A percentile compares a stretch with the other conserved stretches of the same genome.
Evolutionary conservation across 1,140 invertebrate genomes (phyloP).

Genomic region (Rhagoletis pomonella): DNA sequence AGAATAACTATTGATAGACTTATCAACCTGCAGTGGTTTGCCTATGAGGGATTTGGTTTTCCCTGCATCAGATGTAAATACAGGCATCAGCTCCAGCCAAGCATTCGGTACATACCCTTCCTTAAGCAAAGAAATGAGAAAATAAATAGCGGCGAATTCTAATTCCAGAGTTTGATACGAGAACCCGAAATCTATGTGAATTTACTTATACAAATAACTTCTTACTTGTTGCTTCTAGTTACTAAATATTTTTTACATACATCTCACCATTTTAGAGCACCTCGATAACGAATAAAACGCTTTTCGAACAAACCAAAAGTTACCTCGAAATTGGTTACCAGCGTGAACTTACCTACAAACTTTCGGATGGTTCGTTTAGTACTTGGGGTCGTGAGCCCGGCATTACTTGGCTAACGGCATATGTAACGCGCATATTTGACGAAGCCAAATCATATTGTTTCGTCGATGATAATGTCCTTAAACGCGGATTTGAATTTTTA

Average conservation of each 20-base stretch:
- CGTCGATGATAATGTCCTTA: slow-evolving; percentile 83
- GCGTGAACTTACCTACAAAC: slow-evolving; percentile 91
- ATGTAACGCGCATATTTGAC: slow-evolving; percentile 89
- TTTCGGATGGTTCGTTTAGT: slow-evolving; percentile 94
- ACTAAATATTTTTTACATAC: not conserved
- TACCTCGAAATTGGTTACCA: slow-evolving; percentile 93
- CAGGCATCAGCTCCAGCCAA: too few species aligned
- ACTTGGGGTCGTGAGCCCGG: slow-evolving; percentile 76
- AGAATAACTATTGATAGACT: too few species aligned
- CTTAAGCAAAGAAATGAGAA: not conserved
- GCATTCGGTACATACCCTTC: not conserved
- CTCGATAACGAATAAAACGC: slow-evolving; percentile 67
- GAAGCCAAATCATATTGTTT: slow-evolving; percentile 86
- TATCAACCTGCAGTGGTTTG: too few species aligned
- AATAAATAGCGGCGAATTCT: too few species aligned
- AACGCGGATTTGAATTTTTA: slow-evolving; percentile 86
- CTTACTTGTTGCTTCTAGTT: not conserved
- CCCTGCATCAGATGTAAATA: too few species aligned
- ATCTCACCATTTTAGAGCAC: slow-evolving; percentile 29
- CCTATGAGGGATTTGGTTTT: too few species aligned
- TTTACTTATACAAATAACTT: too few species aligned
- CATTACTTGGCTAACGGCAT: slow-evolving; percentile 96
- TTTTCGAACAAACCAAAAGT: slow-evolving; percentile 83
- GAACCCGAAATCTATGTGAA: too few species aligned
- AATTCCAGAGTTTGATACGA: too few species aligned